phyloP scores from a whole-genome alignment of 2,113 vertebrate species.

The Semnornis frantzii region DNA sequence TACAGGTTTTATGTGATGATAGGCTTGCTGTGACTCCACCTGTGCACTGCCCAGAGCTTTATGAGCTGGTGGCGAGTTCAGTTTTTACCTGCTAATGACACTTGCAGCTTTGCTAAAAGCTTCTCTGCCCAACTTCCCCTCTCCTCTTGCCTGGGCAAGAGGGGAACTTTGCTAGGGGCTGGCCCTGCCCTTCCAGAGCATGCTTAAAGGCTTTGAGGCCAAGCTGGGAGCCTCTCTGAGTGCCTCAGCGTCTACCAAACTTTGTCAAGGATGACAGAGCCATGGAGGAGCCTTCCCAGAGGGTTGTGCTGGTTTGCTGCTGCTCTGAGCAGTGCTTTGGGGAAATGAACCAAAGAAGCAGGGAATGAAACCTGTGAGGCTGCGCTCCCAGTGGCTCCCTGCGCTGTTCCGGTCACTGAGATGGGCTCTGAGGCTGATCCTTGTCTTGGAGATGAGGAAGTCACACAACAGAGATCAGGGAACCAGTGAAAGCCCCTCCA shows the following conservation, averaged over 20 bases:
- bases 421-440: slow-evolving; percentile 3
- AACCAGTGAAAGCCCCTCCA: slow-evolving; percentile 31
- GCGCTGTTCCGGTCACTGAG: neutral
- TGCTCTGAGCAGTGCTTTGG: neutral
- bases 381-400: neutral
- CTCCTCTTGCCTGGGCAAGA: no score
- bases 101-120: no score
- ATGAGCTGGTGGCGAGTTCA: no score
- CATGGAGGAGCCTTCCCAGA: no score
- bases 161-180: neutral
- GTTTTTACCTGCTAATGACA: no score
- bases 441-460: slow-evolving; percentile 1
- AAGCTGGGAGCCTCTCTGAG: neutral
- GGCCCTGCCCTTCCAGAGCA: neutral
- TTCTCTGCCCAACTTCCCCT: no score
- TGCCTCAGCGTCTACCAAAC: neutral
- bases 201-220: neutral
- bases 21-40: no score
- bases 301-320: neutral
- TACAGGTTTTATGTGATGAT: no score
- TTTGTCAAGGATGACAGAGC: no score
- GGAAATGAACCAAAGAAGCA: neutral
- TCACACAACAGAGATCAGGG: slow-evolving; percentile 35
- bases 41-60: no score
- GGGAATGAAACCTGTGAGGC: neutral